phyloP scores from a whole-genome alignment of 2,888 invertebrate species.

The Celastrina argiolus region DNA sequence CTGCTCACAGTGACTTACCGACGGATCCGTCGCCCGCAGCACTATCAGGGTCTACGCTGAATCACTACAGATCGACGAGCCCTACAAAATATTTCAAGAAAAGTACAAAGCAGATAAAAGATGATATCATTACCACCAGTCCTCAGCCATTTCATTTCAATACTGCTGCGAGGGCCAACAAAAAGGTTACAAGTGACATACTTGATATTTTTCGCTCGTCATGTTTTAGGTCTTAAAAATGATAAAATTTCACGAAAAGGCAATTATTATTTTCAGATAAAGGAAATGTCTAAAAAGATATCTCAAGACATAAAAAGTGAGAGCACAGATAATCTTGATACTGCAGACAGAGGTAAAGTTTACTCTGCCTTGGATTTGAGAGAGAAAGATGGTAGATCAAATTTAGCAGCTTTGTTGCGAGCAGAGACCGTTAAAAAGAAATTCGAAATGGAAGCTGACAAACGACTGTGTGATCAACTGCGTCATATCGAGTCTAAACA shows the following conservation, averaged over 20 bases:
- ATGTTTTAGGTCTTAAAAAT: no score
- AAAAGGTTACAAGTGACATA: slow-evolving; percentile 58
- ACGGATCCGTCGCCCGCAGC: slow-evolving; percentile 63
- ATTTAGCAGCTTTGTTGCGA: slow-evolving; percentile 82
- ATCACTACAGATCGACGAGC: slow-evolving; percentile 51
- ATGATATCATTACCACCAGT: slow-evolving; percentile 73
- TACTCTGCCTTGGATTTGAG: slow-evolving; percentile 69
- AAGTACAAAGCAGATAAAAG: slow-evolving; percentile 50
- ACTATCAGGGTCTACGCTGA: slow-evolving; percentile 55
- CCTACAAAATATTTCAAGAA: slow-evolving; percentile 51
- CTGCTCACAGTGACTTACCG: slow-evolving; percentile 68
- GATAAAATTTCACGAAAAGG: background rate
- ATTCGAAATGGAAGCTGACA: slow-evolving; percentile 80
- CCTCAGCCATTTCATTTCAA: slow-evolving; percentile 74
- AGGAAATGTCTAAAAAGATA: slow-evolving; percentile 58
- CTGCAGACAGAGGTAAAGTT: slow-evolving; percentile 52
- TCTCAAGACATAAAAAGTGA: slow-evolving; percentile 58
- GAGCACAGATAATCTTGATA: slow-evolving; percentile 44
- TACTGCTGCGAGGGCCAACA: slow-evolving; percentile 67
- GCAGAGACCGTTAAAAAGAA: slow-evolving; percentile 80
- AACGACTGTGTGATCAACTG: slow-evolving; percentile 78
- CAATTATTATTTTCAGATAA: slow-evolving; percentile 49
- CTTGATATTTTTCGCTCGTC: no score
- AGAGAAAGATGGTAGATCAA: slow-evolving; percentile 70
- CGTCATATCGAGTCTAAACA: slow-evolving; percentile 77